Evolutionary conservation across 2,113 vertebrate genomes (phyloP).

Genomic region (Laticauda colubrina): DNA sequence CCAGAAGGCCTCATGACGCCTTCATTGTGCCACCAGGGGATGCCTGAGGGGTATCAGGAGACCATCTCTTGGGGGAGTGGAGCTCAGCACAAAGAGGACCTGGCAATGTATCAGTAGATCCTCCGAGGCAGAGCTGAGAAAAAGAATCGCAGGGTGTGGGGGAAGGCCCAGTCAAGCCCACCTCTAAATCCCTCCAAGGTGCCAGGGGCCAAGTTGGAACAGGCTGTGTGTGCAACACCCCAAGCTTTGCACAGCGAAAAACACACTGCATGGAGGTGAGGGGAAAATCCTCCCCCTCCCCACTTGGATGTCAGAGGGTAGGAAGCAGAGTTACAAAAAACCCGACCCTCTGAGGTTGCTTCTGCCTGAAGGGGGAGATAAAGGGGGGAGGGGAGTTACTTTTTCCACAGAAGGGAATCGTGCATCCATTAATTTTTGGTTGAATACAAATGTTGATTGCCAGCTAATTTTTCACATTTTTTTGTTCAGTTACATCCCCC

Average conservation of each 20-base stretch:
- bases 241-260: background rate
- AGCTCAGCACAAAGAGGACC: background rate
- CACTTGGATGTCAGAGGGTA: background rate
- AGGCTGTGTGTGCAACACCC: background rate
- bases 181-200: background rate
- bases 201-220: background rate
- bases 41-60: background rate
- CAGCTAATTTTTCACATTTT: background rate
- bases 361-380: background rate
- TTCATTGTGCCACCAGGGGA: background rate
- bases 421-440: background rate
- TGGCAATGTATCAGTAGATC: background rate
- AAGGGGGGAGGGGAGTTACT: background rate
- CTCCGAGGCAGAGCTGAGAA: background rate
- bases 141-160: background rate
- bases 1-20: background rate
- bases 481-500: background rate
- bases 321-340: background rate
- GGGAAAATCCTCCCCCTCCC: background rate
- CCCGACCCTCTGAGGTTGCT: background rate
- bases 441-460: background rate
- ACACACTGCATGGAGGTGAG: fast-evolving
- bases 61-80: background rate
- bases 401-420: background rate
- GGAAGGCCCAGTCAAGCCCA: background rate